Evolutionary conservation across 2,113 vertebrate genomes (phyloP), one percentile per base, ranked within the genome.

Genomic region (Kryptolebias marmoratus): DNA sequence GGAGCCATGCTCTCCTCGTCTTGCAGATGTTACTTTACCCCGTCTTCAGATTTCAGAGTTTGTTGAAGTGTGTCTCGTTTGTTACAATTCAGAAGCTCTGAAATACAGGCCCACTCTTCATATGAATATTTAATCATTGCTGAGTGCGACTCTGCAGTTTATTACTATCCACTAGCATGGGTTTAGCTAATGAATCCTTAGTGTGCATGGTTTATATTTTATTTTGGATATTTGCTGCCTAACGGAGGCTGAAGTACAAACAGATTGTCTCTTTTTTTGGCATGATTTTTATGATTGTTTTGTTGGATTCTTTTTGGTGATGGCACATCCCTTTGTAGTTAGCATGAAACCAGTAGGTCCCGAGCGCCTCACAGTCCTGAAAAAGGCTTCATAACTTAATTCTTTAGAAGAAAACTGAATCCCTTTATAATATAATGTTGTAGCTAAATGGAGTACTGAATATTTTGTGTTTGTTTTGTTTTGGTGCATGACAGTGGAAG

Each of bases 31-130:
- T 62, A 73, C 68, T 53, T 85, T 86, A 44, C 47, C 69, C 31
- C 47, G 81, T 79, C 75, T 8, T 61, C 75, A 73, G 28, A 83
- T 90, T 91, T 88, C 90, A 90, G 88, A 88, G 85, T 90, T 90
- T 87, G 67, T 58, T 84, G 75, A 87, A 84, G 75, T 52, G 53
- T 73, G 62, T 77, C 77, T 61, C 63, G 27, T 57, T 27, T n/a
- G 5, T 64, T 61, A 44, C 68, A 30, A 44, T 85, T 89, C 78
- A 80, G 44, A 79, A 89, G 87, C 91, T 91, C 89, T 90, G 90
- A 90, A 85, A 84, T 85, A 72, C 47, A 48, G 77, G 56, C 81
- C 73, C 18, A 10, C 16, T 60, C 79, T 73, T 15, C 57, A 70
- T 48, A 45, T 60, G 18, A 64, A 56, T 74, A 54, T 56, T 45